These are phyloP conservation scores for Cyprinodon variegatus DNA, from an alignment of 2,113 vertebrate species.

Conservation along the genomic window DNA sequence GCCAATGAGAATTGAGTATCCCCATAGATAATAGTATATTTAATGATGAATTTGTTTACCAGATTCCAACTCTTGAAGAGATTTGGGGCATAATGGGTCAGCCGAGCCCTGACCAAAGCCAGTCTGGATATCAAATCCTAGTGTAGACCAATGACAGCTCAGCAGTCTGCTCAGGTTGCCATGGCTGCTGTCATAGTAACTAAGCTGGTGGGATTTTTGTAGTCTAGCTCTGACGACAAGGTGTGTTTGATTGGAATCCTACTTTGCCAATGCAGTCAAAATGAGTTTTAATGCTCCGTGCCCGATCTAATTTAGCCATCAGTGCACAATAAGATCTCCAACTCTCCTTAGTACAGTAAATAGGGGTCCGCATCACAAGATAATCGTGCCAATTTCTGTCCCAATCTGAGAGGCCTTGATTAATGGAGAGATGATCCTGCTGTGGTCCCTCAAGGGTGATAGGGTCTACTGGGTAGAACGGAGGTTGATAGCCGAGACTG, in stretches of 20 bases:
- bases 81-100: constrained; percentile 37
- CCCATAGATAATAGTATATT: too few species aligned
- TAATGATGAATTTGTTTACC: too few species aligned
- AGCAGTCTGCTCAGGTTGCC: constrained; percentile 59
- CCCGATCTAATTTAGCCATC: neutral
- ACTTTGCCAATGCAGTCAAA: constrained; percentile 28
- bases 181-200: constrained; percentile 63
- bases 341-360: too few species aligned
- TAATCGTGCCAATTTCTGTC: too few species aligned
- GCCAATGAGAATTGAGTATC: too few species aligned
- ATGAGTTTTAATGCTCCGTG: neutral
- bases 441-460: too few species aligned
- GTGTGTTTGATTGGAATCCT: constrained; percentile 48
- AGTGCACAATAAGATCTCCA: neutral
- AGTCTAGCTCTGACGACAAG: constrained; percentile 11
- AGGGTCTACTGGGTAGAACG: too few species aligned
- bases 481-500: too few species aligned
- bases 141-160: constrained; percentile 50
- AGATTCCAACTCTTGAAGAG: too few species aligned
- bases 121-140: constrained; percentile 58
- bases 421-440: too few species aligned
- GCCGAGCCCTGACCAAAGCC: constrained; percentile 49
- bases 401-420: too few species aligned
- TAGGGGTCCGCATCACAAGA: too few species aligned
- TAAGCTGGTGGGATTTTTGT: constrained; percentile 23